phyloP scores from a whole-genome alignment of 2,113 vertebrate species.

The Mohoua ochrocephala region DNA sequence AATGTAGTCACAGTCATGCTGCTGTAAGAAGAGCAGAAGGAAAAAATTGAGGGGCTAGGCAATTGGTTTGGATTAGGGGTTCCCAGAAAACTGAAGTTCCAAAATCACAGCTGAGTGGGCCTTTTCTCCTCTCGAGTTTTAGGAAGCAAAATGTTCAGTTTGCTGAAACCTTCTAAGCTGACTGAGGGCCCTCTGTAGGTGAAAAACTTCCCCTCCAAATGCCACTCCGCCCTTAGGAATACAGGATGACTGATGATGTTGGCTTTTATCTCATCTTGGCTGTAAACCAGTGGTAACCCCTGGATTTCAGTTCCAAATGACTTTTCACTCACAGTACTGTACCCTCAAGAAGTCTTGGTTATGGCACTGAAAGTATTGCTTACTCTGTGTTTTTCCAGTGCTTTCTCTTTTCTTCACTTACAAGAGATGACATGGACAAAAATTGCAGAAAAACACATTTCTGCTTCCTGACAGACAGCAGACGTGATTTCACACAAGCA shows the following conservation, averaged over 20 bases:
- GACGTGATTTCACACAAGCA: background rate
- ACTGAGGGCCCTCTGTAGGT: background rate
- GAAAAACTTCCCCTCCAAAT: background rate
- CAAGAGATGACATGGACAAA: background rate
- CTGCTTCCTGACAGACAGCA: background rate
- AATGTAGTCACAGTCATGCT: background rate
- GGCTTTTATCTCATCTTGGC: background rate
- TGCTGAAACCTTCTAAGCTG: background rate
- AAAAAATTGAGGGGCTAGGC: background rate
- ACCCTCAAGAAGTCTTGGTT: background rate
- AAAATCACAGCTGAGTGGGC: background rate
- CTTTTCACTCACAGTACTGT: background rate
- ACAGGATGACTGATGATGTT: background rate
- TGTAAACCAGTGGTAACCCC: background rate
- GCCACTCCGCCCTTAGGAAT: background rate
- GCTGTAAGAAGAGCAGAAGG: background rate
- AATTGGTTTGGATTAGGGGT: background rate
- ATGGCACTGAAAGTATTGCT: background rate
- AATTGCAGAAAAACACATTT: background rate
- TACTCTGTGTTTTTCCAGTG: background rate
- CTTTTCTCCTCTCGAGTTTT: background rate
- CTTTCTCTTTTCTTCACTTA: background rate
- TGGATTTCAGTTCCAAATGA: background rate
- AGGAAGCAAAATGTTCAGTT: background rate
- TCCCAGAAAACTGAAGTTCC: background rate